Base-by-base conservation (phyloP, 1,140 invertebrate genomes). In the Pachypsylla venusta region DNA sequence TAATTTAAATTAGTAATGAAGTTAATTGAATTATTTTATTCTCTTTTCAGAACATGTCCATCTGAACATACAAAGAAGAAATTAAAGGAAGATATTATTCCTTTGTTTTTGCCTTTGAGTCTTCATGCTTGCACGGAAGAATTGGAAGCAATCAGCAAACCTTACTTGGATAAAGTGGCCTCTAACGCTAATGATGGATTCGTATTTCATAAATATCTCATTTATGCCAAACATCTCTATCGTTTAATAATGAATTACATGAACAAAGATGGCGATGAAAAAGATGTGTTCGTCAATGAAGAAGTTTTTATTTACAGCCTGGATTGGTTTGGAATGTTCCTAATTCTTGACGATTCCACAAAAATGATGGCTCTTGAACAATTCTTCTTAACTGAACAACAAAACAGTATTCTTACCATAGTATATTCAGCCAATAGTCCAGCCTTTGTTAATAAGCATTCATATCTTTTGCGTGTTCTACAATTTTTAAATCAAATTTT, bases 251-350 rank as follows among this genome's bases (percentile, higher is more conserved):
- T 48, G 16, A 48, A 48, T 22, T 22, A 48, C 22, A 22, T 22
- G 16, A 19, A 48, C 42, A n/a, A 48, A 22, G n/a, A 5, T 3
- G 42, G 42, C 16, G 16, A 22, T 48, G 4, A 48, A 5, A 48
- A 19, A 48, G 42, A 48, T 48, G n/a, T n/a, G n/a, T n/a, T n/a
- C n/a, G n/a, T n/a, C n/a, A n/a, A n/a, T n/a, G 42, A 48, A 48
- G n/a, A 48, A 4, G 22, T 48, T 19, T 48, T 48, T n/a, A n/a
- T 48, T 4, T 48, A 48, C 42, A 48, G 42, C 22, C 7, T 48
- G 42, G 42, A 48, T 22, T 48, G 42, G 42, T 48, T 48, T n/a
- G 22, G 42, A 48, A 48, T n/a, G 16, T 19, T 48, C n/a, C n/a
- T 48, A 7, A 4, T 48, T 3, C n/a, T 48, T 4, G 22, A 22